A percentile compares a stretch with the other conserved stretches of the same genome.
Conservation (phyloP, 2,113 vertebrate species). For the Mustela nigripes region DNA sequence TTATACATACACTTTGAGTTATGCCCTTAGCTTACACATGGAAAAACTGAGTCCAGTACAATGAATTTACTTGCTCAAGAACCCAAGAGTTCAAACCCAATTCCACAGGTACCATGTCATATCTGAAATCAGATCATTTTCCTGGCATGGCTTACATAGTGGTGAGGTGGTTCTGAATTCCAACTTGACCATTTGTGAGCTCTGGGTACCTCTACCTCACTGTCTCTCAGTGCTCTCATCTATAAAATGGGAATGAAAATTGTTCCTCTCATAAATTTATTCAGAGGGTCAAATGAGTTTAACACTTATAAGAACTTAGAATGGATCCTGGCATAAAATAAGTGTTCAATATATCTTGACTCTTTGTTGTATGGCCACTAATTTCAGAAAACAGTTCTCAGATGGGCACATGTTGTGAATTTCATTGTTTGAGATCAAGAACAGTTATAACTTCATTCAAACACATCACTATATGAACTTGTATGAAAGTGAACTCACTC, state of each 20-base stretch:
- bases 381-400: conserved; percentile 26
- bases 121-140: not conserved
- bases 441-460: not conserved
- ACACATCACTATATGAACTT: not conserved
- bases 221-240: not conserved
- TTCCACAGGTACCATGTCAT: not conserved
- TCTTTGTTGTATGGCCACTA: not conserved
- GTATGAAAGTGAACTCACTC: not conserved
- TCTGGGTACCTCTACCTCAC: not conserved
- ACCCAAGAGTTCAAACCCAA: not conserved
- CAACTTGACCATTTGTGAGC: not conserved
- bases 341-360: not conserved
- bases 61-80: not conserved
- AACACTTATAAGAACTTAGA: not conserved
- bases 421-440: not conserved
- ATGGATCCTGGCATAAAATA: not conserved
- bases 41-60: not conserved
- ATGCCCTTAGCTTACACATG: not conserved
- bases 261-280: not conserved
- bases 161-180: not conserved
- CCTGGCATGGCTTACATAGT: not conserved
- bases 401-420: not conserved
- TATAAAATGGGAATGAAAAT: not conserved
- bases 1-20: not conserved
- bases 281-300: not conserved